Conservation (phyloP, 2,113 vertebrate genomes). For the Entosphenus tridentatus region DNA sequence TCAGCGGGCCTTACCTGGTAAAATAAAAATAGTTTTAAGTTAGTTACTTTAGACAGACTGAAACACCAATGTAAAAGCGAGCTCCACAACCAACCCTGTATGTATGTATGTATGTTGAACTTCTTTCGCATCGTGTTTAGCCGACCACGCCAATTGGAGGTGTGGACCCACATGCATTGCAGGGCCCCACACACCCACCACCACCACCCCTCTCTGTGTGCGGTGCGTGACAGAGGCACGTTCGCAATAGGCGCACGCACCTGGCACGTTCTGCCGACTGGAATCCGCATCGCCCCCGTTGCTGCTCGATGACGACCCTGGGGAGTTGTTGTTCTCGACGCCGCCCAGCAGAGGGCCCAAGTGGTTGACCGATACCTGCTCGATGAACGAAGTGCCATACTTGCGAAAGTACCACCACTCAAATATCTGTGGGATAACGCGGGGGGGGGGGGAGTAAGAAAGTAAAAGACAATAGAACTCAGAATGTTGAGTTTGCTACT, state of each 20-base stretch:
- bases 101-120: background rate
- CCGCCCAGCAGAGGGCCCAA: constrained; percentile 66
- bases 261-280: constrained; percentile 61
- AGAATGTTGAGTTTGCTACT: constrained; percentile 65
- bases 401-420: constrained; percentile 99
- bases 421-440: constrained; percentile 45
- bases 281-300: constrained; percentile 41
- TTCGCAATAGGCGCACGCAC: constrained; percentile 23
- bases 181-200: background rate
- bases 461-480: constrained; percentile 92
- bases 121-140: background rate
- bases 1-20: too few species aligned
- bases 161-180: background rate
- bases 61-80: background rate
- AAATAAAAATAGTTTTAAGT: too few species aligned
- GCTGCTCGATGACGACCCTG: constrained; percentile 42
- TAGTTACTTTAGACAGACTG: too few species aligned
- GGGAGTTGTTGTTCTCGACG: constrained; percentile 34
- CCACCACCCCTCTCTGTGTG: background rate
- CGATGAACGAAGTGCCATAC: constrained; percentile 85
- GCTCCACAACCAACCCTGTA: background rate
- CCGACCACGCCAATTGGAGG: background rate
- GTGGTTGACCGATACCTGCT: constrained; percentile 89
- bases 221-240: background rate
- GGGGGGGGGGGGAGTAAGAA: constrained; percentile 8